phyloP scores from a whole-genome alignment of 2,888 invertebrate genomes.

The Tiphia femorata region DNA sequence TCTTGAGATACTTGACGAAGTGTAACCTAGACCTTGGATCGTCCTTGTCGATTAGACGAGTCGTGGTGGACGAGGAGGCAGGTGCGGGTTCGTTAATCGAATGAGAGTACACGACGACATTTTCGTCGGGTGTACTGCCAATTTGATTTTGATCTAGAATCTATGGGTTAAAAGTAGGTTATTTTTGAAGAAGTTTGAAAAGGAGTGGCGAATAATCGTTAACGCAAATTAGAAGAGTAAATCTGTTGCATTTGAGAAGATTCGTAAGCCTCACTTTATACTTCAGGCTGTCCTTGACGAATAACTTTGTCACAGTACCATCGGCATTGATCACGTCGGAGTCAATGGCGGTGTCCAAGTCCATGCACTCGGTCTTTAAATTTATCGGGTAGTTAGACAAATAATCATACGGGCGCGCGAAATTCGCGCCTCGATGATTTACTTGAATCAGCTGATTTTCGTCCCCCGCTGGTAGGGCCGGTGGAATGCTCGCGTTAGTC shows the following conservation, averaged over 20 bases:
- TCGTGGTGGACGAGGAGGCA: slow-evolving; percentile 38
- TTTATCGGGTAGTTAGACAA: background rate
- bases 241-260: no score
- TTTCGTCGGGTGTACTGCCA: slow-evolving; percentile 38
- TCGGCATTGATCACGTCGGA: slow-evolving; percentile 51
- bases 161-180: no score
- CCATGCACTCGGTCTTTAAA: slow-evolving; percentile 44
- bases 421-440: slow-evolving; percentile 22
- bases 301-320: slow-evolving; percentile 43
- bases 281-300: slow-evolving; percentile 50
- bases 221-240: no score
- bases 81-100: slow-evolving; percentile 35
- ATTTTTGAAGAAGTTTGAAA: no score
- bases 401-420: background rate
- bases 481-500: slow-evolving; percentile 33
- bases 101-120: slow-evolving; percentile 41
- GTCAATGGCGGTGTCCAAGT: slow-evolving; percentile 50
- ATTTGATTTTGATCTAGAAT: slow-evolving; percentile 47
- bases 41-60: slow-evolving; percentile 71
- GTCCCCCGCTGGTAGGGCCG: slow-evolving; percentile 34
- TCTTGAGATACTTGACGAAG: slow-evolving; percentile 77
- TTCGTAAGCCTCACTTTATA: slow-evolving; percentile 52
- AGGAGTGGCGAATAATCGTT: no score
- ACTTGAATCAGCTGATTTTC: slow-evolving; percentile 54
- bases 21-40: slow-evolving; percentile 75